Conservation (phyloP, 2,888 invertebrate species). For the Pimpla rufipes region DNA sequence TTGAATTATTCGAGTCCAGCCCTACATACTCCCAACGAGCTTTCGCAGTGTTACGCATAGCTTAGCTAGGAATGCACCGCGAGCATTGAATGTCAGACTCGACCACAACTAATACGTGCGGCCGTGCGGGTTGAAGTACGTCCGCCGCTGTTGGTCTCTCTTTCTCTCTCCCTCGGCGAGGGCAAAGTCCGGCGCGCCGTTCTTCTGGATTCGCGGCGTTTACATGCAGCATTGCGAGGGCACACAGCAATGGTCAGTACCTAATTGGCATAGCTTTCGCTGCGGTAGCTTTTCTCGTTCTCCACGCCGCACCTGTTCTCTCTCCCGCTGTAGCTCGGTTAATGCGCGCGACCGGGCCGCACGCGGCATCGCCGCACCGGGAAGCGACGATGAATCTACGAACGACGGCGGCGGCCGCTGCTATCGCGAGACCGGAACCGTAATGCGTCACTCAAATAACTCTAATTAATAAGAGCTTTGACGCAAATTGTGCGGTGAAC, state of each 20-base stretch:
- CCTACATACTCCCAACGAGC: too few species aligned
- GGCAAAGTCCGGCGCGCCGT: slow-evolving; percentile 30
- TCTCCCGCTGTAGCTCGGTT: neutral
- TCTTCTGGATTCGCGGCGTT: slow-evolving; percentile 42
- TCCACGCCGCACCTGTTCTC: slow-evolving; percentile 36
- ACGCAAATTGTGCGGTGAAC: slow-evolving; percentile 32
- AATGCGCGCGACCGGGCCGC: slow-evolving; percentile 10
- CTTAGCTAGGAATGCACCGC: slow-evolving; percentile 2
- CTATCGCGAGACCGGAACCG: slow-evolving; percentile 12
- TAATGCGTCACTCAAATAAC: slow-evolving; percentile 27
- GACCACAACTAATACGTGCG: slow-evolving; percentile 19
- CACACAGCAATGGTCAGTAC: slow-evolving; percentile 27
- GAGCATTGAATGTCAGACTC: slow-evolving; percentile 17
- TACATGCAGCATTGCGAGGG: slow-evolving; percentile 10
- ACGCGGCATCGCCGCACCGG: neutral
- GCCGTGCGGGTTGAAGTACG: neutral
- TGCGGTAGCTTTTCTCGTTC: slow-evolving; percentile 48
- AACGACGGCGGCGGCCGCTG: neutral
- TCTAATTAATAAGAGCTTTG: slow-evolving; percentile 43
- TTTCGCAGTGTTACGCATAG: slow-evolving; percentile 12
- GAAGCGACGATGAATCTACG: slow-evolving; percentile 38
- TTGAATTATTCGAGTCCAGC: too few species aligned
- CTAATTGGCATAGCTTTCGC: slow-evolving; percentile 43
- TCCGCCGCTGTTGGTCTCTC: neutral
- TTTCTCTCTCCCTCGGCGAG: neutral